Evolutionary conservation across 2,797 vertebrate species (phyloP).

Genomic region (Poecile montanus): DNA sequence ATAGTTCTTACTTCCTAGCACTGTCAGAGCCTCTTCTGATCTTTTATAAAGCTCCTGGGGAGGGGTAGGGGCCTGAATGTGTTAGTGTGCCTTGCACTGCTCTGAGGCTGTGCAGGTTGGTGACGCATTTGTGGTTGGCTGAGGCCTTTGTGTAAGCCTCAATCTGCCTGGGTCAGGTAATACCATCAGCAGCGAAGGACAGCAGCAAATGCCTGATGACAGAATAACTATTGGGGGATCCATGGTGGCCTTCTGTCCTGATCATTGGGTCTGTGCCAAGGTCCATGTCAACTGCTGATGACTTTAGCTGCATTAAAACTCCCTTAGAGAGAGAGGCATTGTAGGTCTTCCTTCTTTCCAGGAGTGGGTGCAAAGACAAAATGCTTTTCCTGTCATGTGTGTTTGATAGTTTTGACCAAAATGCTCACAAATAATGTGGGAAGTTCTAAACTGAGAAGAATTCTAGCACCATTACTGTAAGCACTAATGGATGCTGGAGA

Average conservation of each 20-base stretch:
- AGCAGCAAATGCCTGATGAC: neutral
- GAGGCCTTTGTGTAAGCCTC: neutral
- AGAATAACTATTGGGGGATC: neutral
- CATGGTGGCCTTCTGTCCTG: neutral
- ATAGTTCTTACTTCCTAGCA: neutral
- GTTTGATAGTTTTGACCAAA: neutral
- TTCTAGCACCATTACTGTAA: neutral
- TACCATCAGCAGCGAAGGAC: neutral
- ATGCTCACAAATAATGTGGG: neutral
- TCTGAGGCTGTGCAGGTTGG: neutral
- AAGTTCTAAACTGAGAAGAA: neutral
- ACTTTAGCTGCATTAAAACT: fast-evolving
- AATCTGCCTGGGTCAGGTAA: neutral
- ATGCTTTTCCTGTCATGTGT: neutral
- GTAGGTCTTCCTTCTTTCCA: neutral
- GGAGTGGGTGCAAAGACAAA: neutral
- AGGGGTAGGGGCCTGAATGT: neutral
- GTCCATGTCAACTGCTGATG: neutral
- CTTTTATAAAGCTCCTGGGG: neutral
- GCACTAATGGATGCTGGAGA: neutral
- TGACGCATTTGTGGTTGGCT: neutral
- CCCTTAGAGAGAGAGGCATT: neutral
- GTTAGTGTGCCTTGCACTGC: neutral
- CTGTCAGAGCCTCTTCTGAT: neutral
- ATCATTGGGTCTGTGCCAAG: neutral